A percentile compares a stretch with the other conserved stretches of the same genome.
Conservation (phyloP, 2,113 vertebrate species). For the Hypanus sabinus region DNA sequence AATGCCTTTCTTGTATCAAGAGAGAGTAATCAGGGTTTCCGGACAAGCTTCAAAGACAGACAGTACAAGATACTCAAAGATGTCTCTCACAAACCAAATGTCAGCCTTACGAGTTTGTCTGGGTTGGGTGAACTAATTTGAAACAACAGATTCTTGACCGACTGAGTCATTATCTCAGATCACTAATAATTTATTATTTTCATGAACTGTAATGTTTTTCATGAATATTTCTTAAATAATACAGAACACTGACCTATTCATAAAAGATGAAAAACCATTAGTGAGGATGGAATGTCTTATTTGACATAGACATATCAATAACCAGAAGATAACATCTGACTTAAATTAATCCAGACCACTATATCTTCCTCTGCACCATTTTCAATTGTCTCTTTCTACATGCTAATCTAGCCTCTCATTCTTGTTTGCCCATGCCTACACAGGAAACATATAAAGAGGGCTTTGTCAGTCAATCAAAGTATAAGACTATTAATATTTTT, state of each 20-base stretch:
- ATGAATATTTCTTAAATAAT: constrained; percentile 27
- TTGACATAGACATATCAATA: constrained; percentile 30
- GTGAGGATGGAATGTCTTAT: constrained; percentile 5
- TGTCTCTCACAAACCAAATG: not conserved
- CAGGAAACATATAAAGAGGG: not conserved
- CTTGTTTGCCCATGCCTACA: not conserved
- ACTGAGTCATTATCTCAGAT: constrained; percentile 6
- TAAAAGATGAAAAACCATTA: constrained; percentile 35
- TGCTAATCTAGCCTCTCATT: not conserved
- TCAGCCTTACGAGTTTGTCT: constrained; percentile 1
- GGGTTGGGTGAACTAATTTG: constrained; percentile 12
- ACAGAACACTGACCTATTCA: not conserved
- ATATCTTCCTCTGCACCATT: not conserved
- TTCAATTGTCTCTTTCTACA: not conserved
- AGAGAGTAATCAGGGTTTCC: not conserved
- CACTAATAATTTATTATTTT: constrained; percentile 27
- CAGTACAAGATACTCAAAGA: not conserved
- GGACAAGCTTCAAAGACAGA: constrained; percentile 1
- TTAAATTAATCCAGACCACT: not conserved
- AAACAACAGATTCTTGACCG: constrained; percentile 10
- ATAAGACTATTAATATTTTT: not conserved
- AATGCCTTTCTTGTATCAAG: not conserved
- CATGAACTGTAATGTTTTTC: constrained; percentile 20
- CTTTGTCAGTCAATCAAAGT: not conserved
- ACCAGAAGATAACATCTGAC: not conserved